These are phyloP conservation scores for Phacellophora camtschatica DNA, from an alignment of 30 jellyfish, hydroid and myxozoan genomes.

Conservation along the genomic window DNA sequence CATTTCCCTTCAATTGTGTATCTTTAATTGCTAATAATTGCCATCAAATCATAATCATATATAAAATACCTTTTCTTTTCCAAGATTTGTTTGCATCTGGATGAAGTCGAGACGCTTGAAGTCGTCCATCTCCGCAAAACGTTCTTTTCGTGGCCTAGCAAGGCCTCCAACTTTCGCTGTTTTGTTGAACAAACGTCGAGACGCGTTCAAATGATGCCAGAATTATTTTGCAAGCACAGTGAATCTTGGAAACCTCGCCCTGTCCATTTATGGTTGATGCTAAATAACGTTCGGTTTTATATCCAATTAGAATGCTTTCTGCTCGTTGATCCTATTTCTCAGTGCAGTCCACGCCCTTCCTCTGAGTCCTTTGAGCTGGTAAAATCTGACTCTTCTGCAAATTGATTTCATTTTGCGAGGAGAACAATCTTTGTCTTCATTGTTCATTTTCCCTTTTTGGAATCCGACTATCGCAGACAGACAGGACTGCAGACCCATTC, in stretches of 20 bases:
- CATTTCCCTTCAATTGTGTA: too few relatives aligned
- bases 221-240: not conserved
- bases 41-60: too few relatives aligned
- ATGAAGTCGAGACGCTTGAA: constrained; percentile 60
- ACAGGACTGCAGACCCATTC: too few relatives aligned
- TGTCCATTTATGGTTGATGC: constrained; percentile 54
- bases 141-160: not conserved
- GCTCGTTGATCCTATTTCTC: not conserved
- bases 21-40: too few relatives aligned
- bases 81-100: constrained; percentile 54
- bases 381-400: too few relatives aligned
- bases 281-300: not conserved
- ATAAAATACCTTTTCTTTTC: constrained; percentile 62
- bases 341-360: constrained; percentile 35
- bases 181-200: too few relatives aligned
- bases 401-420: too few relatives aligned
- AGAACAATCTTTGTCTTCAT: too few relatives aligned
- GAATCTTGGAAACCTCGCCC: constrained; percentile 44
- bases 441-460: too few relatives aligned
- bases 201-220: too few relatives aligned
- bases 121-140: constrained; percentile 45
- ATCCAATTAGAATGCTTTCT: constrained; percentile 46
- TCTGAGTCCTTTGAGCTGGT: too few relatives aligned
- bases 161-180: not conserved
- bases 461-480: too few relatives aligned